Base-by-base conservation (phyloP, 2,888 invertebrate genomes). In the Trisateles emortualis region DNA sequence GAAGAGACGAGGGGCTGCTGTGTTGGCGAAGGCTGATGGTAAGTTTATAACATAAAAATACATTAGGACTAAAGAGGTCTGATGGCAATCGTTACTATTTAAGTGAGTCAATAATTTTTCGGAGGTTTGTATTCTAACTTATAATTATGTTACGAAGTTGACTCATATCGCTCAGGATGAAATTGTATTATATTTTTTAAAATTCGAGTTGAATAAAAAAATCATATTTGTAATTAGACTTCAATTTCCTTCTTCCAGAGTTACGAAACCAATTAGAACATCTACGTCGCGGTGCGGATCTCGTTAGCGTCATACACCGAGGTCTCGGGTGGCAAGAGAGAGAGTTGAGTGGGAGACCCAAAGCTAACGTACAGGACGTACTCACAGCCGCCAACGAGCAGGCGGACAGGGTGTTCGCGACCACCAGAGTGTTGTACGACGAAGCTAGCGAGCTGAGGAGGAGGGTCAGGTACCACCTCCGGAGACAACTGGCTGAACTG, bases 401-500 rank as follows among this genome's bases (percentile, higher is more conserved):
- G 42, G 90, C 90, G 0, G 89, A 90, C 57, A 67, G 89, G 0
- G 89, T 93, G 44, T 90, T 90, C 60, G 88, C 83, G 0, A 86
- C 81, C 10, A 83, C 90, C 6, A 65, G 92, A 0, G 91, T 83
- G 14, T 63, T 92, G 26, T 91, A 92, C 63, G 91, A 92, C 52
- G 92, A 93, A 59, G 93, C 92, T 3, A 87, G 90, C 4, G 92
- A 92, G 61, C 79, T 93, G 36, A 78, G 93, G 26, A 79, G 94
- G 38, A 82, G 90, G 10, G 93, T 93, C 16, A 78, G 87, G n/a
- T 93, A 94, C 64, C 86, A 89, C 43, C 72, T 95, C 60, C 84
- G 93, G 19, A 86, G 94, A 5, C 90, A 93, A 60, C 80, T 95
- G 4, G 80, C 93, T 0, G 94, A 94, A 59, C 69, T 95, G 33